Evolutionary conservation across 2,797 vertebrate species (phyloP), one percentile per base, ranked within the genome.

Genomic region (Prunella strophiata): DNA sequence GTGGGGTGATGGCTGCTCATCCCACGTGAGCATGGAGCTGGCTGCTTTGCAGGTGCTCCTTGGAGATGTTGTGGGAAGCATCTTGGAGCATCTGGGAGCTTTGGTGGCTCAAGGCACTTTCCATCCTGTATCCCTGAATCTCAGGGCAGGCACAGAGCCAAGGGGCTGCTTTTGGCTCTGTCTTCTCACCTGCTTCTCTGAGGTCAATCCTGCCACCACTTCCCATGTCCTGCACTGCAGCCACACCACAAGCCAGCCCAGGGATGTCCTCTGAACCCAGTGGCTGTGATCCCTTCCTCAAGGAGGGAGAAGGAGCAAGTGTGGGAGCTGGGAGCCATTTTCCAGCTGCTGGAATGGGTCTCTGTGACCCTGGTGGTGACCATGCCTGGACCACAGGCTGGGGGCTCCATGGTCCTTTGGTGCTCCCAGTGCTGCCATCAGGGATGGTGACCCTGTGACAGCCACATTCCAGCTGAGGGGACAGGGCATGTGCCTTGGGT

Each of bases 101-200:
- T 70, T 70, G 48, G 58, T 2, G 7, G 22, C 73, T 76, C 2
- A 1, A 15, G 55, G 43, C 22, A 7, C 13, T 63, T 80, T 71
- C 17, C n/a, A 20, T 71, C 54, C 50, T 0, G 0, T 0, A 0
- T 76, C 43, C n/a, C 40, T 73, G 77, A 42, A n/a, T 36, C 0
- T 0, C 23, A 40, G 36, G 77, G 40, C n/a, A 51, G 61, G 36
- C 25, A 11, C 10, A 40, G 68, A 92, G 26, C 30, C 3, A 1
- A 34, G 52, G 48, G 68, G n/a, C 52, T 78, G 6, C 2, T 74
- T 78, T 45, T 7, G 11, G 30, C 18, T 72, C 57, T 68, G 11
- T 57, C n/a, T n/a, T 47, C 47, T 70, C 5, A 1, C 48, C 32
- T 87, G 54, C 5, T 70, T 76, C 29, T 58, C 79, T 0, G 2